Percentiles rank a stretch among this genome's conserved stretches.
Evolutionary conservation across 1,140 invertebrate genomes (phyloP).

Genomic region (Oscheius sp.): DNA sequence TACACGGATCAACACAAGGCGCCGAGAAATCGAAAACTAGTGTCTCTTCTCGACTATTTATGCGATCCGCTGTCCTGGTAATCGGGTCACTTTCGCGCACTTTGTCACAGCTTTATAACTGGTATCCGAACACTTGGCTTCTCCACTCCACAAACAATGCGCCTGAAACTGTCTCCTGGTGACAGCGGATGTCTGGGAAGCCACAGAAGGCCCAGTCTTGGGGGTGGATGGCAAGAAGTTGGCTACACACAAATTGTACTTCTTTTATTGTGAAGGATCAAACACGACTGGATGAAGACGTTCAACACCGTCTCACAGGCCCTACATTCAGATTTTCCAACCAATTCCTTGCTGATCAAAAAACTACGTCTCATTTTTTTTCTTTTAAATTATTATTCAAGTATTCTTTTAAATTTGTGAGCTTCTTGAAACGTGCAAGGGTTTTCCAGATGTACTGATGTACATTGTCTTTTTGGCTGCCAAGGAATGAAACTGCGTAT

Average conservation of each 20-base stretch:
- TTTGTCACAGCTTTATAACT: background rate
- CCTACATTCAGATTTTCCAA: no score
- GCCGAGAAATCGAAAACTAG: background rate
- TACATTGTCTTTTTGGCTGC: no score
- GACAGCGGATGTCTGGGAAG: background rate
- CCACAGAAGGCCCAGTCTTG: background rate
- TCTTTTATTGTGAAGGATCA: background rate
- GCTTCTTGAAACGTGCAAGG: no score
- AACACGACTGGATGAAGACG: background rate
- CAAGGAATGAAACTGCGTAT: no score
- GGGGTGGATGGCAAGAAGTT: background rate
- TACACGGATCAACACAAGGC: background rate
- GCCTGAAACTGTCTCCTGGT: no score
- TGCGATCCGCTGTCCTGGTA: background rate
- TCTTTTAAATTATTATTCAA: background rate
- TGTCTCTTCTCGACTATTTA: background rate
- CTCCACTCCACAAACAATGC: background rate
- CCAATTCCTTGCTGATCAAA: background rate
- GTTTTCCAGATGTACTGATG: no score
- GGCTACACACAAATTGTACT: background rate
- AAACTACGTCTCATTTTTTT: background rate
- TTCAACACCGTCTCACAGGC: no score
- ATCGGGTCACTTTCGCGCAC: background rate
- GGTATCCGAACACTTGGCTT: background rate
- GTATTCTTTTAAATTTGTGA: background rate